Evolutionary conservation across 2,797 vertebrate species (phyloP), one percentile per base, ranked within the genome.

Genomic region (Gymnodraco acuticeps): DNA sequence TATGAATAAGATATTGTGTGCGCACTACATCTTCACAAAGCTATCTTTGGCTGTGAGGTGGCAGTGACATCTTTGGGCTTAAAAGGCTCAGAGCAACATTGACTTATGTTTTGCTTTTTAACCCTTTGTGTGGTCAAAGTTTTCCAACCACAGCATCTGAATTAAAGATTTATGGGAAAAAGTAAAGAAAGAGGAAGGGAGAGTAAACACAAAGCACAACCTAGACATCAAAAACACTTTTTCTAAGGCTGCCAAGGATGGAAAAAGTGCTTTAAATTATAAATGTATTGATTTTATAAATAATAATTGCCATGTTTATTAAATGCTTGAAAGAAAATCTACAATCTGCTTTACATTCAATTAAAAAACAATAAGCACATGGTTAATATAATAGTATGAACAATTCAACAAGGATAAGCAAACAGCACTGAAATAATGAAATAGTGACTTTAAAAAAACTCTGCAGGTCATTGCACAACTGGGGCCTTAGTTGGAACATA

Each of bases 1-100:
- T 64, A 87, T 92, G 20, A 94, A 93, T 93, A 93, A 92, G 84
- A 84, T 60, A 93, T 90, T 48, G 63, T 81, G 77, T 38, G 27
- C 13, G 16, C 48, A 43, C 69, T 60, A 59, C 81, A 75, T 78
- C 64, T 23, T 54, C 70, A 69, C 71, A 53, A 13, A 66, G 55
- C 73, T 88, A 86, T 91, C 64, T 84, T 88, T 83, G 77, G 81
- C 61, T 4, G 60, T n/a, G 66, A 66, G 75, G 81, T 14, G 54
- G 43, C n/a, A 50, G 63, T 50, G 76, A 77, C 78, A 64, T 81
- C 54, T 80, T 72, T 73, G 62, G 42, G 16, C 55, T 67, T 75
- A 80, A 90, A 88, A 83, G 41, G 27, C 70, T 80, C 52, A 62
- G 31, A 70, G 63, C 71, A 19, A 60, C 41, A 73, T 50, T 66